Percentiles rank a stretch among this genome's conserved stretches.
Conservation (phyloP, 2,797 vertebrate species). For the Acanthurus tractus region DNA sequence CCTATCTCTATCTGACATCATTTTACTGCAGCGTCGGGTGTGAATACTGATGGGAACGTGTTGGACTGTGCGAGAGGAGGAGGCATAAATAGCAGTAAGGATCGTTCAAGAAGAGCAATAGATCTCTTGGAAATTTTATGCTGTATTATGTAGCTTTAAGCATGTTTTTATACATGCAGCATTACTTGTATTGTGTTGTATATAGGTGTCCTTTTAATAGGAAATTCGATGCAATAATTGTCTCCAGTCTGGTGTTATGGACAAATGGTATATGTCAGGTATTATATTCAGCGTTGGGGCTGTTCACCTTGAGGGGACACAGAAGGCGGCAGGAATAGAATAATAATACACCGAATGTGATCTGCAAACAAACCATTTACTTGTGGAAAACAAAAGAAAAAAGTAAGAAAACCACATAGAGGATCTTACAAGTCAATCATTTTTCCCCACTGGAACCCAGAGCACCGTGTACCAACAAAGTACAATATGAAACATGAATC, state of each 20-base stretch:
- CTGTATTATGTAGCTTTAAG: conserved; percentile 10
- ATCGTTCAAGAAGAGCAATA: conserved; percentile 10
- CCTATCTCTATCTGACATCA: conserved; percentile 68
- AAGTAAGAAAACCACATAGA: background rate
- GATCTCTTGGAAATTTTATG: conserved; percentile 36
- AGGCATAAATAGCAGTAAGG: conserved; percentile 41
- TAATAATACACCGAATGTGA: conserved; percentile 53
- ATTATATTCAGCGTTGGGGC: conserved; percentile 28
- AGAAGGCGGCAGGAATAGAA: conserved; percentile 40
- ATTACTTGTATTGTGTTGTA: conserved; percentile 28
- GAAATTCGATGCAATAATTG: conserved; percentile 15
- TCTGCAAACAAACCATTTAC: conserved; percentile 37
- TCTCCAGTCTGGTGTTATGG: conserved; percentile 21
- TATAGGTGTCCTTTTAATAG: conserved; percentile 14
- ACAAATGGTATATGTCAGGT: conserved; percentile 47
- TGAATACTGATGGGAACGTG: conserved; percentile 67
- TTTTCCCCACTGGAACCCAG: conserved; percentile 22
- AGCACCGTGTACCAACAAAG: conserved; percentile 15
- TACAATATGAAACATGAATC: conserved; percentile 11
- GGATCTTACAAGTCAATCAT: conserved; percentile 44
- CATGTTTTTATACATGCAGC: conserved; percentile 20
- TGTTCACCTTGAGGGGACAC: conserved; percentile 63
- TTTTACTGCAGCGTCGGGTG: conserved; percentile 45
- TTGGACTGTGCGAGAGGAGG: conserved; percentile 38
- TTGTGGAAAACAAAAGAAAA: conserved; percentile 3